These are phyloP conservation scores for Epsilonema sp. DNA, from an alignment of 2,888 invertebrate species.

Conservation along the genomic window DNA sequence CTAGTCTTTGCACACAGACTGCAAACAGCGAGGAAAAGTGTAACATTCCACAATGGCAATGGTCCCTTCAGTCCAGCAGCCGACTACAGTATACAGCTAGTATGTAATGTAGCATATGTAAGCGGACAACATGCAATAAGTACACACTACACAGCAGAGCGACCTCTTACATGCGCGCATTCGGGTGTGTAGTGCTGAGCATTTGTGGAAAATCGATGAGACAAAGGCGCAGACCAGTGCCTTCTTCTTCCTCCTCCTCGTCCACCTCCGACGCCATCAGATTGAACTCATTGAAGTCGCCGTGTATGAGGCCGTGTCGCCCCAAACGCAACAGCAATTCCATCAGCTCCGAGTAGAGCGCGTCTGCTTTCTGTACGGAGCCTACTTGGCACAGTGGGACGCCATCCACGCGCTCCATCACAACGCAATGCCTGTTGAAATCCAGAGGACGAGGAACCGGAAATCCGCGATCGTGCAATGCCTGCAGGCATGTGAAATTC, in stretches of 20 bases:
- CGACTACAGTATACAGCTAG: too few species aligned
- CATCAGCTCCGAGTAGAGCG: constrained; percentile 51
- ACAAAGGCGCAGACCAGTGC: constrained; percentile 53
- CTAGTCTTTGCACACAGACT: too few species aligned
- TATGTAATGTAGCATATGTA: too few species aligned
- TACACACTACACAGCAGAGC: too few species aligned
- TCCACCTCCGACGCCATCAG: too few species aligned
- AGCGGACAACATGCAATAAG: too few species aligned
- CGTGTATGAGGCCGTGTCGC: constrained; percentile 86
- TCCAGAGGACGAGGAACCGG: constrained; percentile 87
- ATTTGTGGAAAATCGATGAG: constrained; percentile 98
- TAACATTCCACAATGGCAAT: too few species aligned
- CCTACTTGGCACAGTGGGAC: constrained; percentile 30
- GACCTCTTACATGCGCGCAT: too few species aligned
- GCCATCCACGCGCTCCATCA: constrained; percentile 70
- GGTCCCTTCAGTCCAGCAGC: too few species aligned
- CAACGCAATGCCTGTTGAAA: constrained; percentile 74
- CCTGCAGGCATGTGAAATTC: constrained; percentile 31
- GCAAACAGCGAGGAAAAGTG: too few species aligned
- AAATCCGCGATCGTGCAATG: constrained; percentile 65
- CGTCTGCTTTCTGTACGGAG: constrained; percentile 15
- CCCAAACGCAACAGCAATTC: constrained; percentile 68
- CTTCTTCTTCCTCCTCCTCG: constrained; percentile 5
- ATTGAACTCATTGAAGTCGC: constrained; percentile 98
- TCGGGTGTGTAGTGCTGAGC: constrained; percentile 76